These are phyloP conservation scores for Mustela nigripes DNA, from an alignment of 2,113 vertebrate species.

Conservation along the genomic window DNA sequence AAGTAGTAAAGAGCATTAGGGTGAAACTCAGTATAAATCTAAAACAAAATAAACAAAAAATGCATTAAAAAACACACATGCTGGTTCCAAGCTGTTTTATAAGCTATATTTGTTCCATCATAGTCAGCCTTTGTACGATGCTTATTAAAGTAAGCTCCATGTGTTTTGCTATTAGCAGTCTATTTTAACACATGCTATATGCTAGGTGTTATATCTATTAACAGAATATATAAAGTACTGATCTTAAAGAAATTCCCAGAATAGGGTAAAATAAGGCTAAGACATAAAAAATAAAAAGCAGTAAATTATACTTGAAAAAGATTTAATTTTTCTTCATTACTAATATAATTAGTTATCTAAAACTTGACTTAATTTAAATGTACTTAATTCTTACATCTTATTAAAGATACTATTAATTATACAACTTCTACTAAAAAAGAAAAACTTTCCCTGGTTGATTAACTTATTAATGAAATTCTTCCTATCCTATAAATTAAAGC, in stretches of 20 bases:
- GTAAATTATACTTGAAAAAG: neutral
- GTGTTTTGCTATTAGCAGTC: conserved; percentile 63
- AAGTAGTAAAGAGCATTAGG: conserved; percentile 33
- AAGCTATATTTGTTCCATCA: conserved; percentile 63
- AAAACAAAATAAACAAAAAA: conserved; percentile 64
- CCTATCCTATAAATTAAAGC: neutral
- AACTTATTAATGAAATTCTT: neutral
- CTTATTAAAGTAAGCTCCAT: conserved; percentile 60
- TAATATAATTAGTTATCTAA: conserved; percentile 45
- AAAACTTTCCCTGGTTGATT: neutral
- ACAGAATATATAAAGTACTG: conserved; percentile 40
- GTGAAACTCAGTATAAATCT: conserved; percentile 46
- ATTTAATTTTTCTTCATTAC: conserved; percentile 42
- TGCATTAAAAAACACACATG: conserved; percentile 49
- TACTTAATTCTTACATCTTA: conserved; percentile 9
- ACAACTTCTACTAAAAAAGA: neutral
- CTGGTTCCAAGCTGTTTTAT: conserved; percentile 59
- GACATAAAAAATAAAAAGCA: neutral
- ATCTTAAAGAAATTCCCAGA: conserved; percentile 3
- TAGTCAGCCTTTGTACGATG: conserved; percentile 42
- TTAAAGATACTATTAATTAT: conserved; percentile 19
- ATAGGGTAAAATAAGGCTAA: conserved; percentile 41
- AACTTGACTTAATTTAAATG: neutral
- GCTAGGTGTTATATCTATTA: conserved; percentile 44
- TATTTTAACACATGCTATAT: conserved; percentile 63